Base-by-base conservation (phyloP, 2,888 invertebrate species). In the Lycophotia porphyrea region DNA sequence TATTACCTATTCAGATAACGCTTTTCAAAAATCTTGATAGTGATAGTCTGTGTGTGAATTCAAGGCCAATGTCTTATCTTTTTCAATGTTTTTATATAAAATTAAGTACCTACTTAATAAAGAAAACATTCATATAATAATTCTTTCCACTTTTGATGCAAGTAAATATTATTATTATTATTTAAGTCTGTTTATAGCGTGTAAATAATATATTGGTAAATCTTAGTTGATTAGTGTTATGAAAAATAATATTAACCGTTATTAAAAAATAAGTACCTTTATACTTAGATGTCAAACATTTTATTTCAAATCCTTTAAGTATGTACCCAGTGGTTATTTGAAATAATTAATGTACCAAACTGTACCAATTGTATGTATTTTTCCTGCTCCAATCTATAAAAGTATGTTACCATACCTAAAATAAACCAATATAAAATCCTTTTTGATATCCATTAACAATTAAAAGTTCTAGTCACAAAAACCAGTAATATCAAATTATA, bases 291-390 rank as follows among this genome's bases (percentile, higher is more conserved):
- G 27, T 5, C n/a, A 31, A 9, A 7, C 27, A 27, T 27, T 15
- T 52, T 52, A 27, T 49, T 49, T 9, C 24, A 24, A 24, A 49
- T 55, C n/a, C 27, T 31, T 58, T 27, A 3, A 31, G 2, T 49
- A 61, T 42, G 42, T 34, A 49, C 18, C 5, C 18, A 52, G 8
- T 1, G 0, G 18, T 21, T 47, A 39, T n/a, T 58, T 31, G 21
- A 34, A 67, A 58, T n/a, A 8, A 18, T 8, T n/a, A 36, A 7
- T 63, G 36, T 4, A 34, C 3, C 1, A 34, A 21, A 18, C 2
- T 36, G 5, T 24, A 27, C 5, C 4, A 21, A 61, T 61, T 77
- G 27, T 3, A 11, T 42, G 18, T 68, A 75, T 76, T 42, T 69
- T 49, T 69, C 42, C 77, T 60, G 49, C 34, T 55, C 7, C 3